These are phyloP conservation scores for Sabatieria punctata DNA, from an alignment of 2,888 invertebrate genomes.

Conservation along the genomic window DNA sequence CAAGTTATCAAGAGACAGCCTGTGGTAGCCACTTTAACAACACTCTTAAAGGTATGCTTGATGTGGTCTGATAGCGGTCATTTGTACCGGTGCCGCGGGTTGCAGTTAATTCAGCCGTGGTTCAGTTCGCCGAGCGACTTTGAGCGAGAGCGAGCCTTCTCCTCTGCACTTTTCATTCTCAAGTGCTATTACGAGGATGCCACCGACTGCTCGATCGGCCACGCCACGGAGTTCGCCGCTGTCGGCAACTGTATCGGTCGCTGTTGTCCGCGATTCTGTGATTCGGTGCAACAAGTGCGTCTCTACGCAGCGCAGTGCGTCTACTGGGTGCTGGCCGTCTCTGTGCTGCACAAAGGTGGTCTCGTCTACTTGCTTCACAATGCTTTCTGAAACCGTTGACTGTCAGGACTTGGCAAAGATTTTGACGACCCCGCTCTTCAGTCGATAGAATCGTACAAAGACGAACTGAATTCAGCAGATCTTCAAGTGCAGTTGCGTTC, in stretches of 20 bases:
- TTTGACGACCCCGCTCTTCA: conserved; percentile 3
- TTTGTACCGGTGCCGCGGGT: too few relatives aligned
- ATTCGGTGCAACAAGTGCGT: conserved; percentile 22
- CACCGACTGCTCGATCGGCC: conserved; percentile 6
- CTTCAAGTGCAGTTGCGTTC: too few relatives aligned
- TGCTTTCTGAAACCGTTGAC: background rate
- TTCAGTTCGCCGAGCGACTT: conserved; percentile 1
- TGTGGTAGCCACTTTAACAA: background rate
- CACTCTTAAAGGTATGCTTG: conserved; percentile 5
- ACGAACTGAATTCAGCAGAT: conserved; percentile 4
- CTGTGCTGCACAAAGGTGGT: conserved; percentile 16
- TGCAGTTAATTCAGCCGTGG: conserved; percentile 8
- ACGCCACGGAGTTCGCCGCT: conserved; percentile 25
- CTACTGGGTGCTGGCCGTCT: conserved; percentile 17
- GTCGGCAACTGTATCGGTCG: conserved; percentile 24
- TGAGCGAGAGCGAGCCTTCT: conserved; percentile 8
- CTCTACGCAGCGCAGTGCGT: conserved; percentile 15
- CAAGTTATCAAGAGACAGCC: conserved; percentile 4
- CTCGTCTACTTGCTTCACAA: too few relatives aligned
- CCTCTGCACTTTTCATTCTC: conserved; percentile 1
- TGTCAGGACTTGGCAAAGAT: conserved; percentile 8
- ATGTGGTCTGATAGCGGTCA: too few relatives aligned
- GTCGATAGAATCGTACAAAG: background rate
- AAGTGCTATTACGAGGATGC: conserved; percentile 7
- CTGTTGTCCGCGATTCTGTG: conserved; percentile 25